A percentile compares a stretch with the other conserved stretches of the same genome.
Conservation (phyloP, 2,888 invertebrate genomes). For the Tholera decimalis region DNA sequence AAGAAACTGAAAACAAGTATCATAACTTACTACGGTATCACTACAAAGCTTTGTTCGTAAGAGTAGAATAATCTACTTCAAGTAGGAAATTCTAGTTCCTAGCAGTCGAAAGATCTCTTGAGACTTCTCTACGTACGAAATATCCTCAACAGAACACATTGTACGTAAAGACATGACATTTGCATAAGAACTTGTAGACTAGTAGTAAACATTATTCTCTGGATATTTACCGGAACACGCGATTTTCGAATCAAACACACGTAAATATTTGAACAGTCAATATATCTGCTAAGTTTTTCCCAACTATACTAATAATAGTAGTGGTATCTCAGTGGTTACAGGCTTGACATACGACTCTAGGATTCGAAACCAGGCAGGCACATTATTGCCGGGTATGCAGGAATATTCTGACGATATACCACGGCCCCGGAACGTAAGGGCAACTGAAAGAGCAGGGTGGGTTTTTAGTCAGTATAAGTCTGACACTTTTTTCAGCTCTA, state of each 20-base stretch:
- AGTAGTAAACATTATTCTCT: not conserved
- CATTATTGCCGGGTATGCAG: too few relatives aligned
- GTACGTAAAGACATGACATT: slow-evolving; percentile 21
- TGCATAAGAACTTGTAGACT: slow-evolving; percentile 12
- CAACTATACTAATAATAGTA: too few relatives aligned
- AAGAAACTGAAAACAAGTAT: not conserved
- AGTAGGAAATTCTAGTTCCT: not conserved
- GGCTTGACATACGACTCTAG: too few relatives aligned
- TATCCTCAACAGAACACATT: not conserved
- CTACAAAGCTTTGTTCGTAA: not conserved
- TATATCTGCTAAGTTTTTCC: not conserved
- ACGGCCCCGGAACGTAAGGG: too few relatives aligned
- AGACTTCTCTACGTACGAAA: not conserved
- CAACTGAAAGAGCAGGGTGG: too few relatives aligned
- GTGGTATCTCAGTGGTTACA: too few relatives aligned
- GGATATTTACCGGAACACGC: not conserved
- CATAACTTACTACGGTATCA: not conserved
- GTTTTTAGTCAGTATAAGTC: too few relatives aligned
- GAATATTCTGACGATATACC: too few relatives aligned
- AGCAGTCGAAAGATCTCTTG: not conserved
- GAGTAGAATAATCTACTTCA: not conserved
- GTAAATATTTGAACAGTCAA: not conserved
- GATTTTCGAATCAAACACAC: too few relatives aligned
- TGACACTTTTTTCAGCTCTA: too few relatives aligned
- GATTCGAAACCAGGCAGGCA: too few relatives aligned